These are phyloP conservation scores for Pleuronectes platessa DNA, from an alignment of 2,113 vertebrate genomes.

Conservation along the genomic window DNA sequence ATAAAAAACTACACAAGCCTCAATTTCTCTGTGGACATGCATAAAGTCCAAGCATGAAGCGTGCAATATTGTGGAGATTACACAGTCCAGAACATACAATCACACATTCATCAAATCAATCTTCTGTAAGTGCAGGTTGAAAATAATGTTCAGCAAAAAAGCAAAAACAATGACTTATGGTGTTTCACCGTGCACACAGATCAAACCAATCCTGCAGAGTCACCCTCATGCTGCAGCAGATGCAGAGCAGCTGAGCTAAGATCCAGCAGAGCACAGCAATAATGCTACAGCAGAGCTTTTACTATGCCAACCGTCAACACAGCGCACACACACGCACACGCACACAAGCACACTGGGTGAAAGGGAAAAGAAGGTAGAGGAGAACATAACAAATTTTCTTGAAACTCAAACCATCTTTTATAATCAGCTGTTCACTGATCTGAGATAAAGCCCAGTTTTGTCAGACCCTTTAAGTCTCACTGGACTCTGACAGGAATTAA, in stretches of 20 bases:
- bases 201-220: conserved; percentile 55
- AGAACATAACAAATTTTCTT: no score
- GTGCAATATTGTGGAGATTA: not conserved
- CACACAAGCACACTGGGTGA: not conserved
- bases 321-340: not conserved
- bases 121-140: not conserved
- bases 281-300: not conserved
- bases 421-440: no score
- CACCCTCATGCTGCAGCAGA: conserved; percentile 49
- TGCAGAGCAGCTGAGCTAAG: conserved; percentile 24
- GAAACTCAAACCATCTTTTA: no score
- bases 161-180: conserved; percentile 4
- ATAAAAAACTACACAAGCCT: not conserved
- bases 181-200: conserved; percentile 1
- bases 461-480: no score
- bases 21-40: not conserved
- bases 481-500: not conserved
- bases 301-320: conserved; percentile 25
- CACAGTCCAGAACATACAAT: not conserved
- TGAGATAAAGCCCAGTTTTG: no score
- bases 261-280: conserved; percentile 39
- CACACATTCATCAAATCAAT: not conserved
- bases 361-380: no score
- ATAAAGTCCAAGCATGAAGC: not conserved
- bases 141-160: not conserved